Base-by-base conservation (phyloP, 1,140 invertebrate species). In the Dolichoris vasculosae region DNA sequence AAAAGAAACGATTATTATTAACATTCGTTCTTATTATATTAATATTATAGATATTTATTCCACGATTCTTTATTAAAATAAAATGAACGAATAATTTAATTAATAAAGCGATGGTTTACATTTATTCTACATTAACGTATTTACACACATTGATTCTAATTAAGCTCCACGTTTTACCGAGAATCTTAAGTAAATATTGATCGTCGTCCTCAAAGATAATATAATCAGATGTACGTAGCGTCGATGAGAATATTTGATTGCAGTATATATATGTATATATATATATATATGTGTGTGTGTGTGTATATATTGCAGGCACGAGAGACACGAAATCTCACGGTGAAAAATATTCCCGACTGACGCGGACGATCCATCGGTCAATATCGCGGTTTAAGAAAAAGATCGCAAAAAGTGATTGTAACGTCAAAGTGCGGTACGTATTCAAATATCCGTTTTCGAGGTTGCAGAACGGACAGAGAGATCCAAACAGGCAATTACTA, bases 401-500 rank as follows among this genome's bases (percentile, higher is more conserved):
- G 38, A 4, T 4, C 1, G 11, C 7, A 46, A 82, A 11, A 35
- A n/a, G 2, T 6, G 46, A 82, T 0, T 0, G 40, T 71, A 55
- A 55, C 38, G 43, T 13, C 20, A n/a, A 51, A 43, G 38, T 20
- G 51, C 35, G 38, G 0, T 11, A 38, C 30, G n/a, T 35, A 38
- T 46, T 79, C 75, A 55, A 85, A 76, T 85, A 85, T 64, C 83
- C 46, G 71, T 84, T 85, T 85, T 80, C 77, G 77, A 75, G 30
- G 46, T 67, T 67, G 59, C 48, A 78, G 79, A 43, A n/a, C 32
- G 30, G 84, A 76, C 75, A 79, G 67, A 80, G 55, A 69, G 84
- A 82, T 85, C 73, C 38, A 86, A 85, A 81, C 79, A 86, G 38
- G 84, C 80, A 82, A 86, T 86, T 86, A 82, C 80, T 82, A 55